These are phyloP conservation scores for Pogonocherus hispidulus DNA, from an alignment of 2,888 invertebrate species.

Conservation along the genomic window DNA sequence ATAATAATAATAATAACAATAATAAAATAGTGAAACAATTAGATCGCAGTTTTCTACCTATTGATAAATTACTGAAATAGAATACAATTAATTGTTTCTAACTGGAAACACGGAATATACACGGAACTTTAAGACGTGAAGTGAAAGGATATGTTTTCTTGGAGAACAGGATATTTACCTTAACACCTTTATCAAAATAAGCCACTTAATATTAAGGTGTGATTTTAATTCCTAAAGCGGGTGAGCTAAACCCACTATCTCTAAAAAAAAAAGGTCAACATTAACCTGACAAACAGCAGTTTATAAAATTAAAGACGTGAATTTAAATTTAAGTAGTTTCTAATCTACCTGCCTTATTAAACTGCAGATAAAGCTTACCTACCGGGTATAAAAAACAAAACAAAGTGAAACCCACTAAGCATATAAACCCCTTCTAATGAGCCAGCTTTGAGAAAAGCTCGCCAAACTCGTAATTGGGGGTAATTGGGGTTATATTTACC, in stretches of 20 bases:
- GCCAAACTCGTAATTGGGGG: conserved; percentile 14
- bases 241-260: not conserved
- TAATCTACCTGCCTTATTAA: conserved; percentile 38
- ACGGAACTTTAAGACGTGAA: too few relatives aligned
- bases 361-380: conserved; percentile 44
- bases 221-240: conserved; percentile 9
- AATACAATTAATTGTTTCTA: too few relatives aligned
- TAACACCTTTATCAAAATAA: not conserved
- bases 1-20: too few relatives aligned
- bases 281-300: conserved; percentile 29
- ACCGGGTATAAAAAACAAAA: conserved; percentile 38
- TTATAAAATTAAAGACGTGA: conserved; percentile 22
- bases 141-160: too few relatives aligned
- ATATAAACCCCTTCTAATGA: conserved; percentile 35
- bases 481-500: not conserved
- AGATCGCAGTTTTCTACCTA: too few relatives aligned
- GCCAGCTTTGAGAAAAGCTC: conserved; percentile 19
- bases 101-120: too few relatives aligned
- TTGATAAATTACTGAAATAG: too few relatives aligned
- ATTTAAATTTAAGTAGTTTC: conserved; percentile 28
- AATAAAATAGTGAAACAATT: too few relatives aligned
- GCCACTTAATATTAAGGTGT: conserved; percentile 17
- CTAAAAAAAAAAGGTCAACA: conserved; percentile 14
- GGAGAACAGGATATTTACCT: too few relatives aligned
- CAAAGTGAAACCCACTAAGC: conserved; percentile 27